These are phyloP conservation scores for Rallus crepitans DNA, from an alignment of 2,797 vertebrate species.

Conservation along the genomic window DNA sequence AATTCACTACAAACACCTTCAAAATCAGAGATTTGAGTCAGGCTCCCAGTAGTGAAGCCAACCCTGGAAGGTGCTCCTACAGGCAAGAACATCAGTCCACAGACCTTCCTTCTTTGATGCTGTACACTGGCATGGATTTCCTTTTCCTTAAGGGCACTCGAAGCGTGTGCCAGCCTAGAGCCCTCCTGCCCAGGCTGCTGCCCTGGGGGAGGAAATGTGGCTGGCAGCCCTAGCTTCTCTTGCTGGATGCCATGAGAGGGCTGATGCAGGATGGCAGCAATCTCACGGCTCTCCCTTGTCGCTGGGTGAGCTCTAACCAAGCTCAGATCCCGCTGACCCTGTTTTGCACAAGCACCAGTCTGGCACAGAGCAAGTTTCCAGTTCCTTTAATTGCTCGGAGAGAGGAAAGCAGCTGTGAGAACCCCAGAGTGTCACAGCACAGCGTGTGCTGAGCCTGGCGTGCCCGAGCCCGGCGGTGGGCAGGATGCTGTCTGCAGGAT, in stretches of 20 bases:
- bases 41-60: neutral
- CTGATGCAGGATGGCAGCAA: neutral
- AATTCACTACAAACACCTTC: neutral
- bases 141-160: neutral
- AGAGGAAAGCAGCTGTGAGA: neutral
- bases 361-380: rapidly evolving
- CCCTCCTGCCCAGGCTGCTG: too few species aligned
- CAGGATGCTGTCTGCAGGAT: neutral
- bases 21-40: neutral
- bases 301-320: rapidly evolving
- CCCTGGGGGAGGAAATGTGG: neutral
- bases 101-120: neutral
- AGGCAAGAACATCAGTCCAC: neutral
- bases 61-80: neutral
- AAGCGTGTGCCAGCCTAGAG: neutral
- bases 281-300: neutral
- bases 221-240: neutral
- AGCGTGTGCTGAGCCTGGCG: too few species aligned
- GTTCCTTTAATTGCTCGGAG: neutral
- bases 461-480: neutral
- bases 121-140: neutral
- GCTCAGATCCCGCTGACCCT: neutral
- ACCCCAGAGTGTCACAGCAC: too few species aligned
- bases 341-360: rapidly evolving
- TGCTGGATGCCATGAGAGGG: neutral